A percentile compares a stretch with the other conserved stretches of the same genome.
Conservation (phyloP, 2,888 invertebrate genomes). For the Mythimna pallens region DNA sequence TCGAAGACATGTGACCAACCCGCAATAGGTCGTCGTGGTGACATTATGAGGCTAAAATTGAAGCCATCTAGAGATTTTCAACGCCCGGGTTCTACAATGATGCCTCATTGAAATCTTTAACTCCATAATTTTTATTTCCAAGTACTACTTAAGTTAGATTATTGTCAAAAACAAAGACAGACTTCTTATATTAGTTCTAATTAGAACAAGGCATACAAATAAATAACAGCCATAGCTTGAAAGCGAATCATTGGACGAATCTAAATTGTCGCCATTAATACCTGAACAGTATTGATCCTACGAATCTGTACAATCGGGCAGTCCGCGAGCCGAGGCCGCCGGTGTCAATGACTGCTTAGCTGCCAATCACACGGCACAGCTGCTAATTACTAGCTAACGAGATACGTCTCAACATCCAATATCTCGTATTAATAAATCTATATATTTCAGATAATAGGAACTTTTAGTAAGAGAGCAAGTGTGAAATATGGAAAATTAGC, state of each 20-base stretch:
- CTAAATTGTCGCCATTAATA: conserved; percentile 16
- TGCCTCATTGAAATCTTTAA: not conserved
- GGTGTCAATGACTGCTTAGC: conserved; percentile 53
- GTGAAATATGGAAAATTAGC: no score
- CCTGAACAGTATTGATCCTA: conserved; percentile 51
- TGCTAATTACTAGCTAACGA: conserved; percentile 44
- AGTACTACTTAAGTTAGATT: no score
- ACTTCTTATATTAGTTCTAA: not conserved
- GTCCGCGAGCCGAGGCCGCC: conserved; percentile 11
- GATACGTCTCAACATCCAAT: conserved; percentile 28
- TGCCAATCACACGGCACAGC: conserved; percentile 45
- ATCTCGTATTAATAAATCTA: conserved; percentile 12
- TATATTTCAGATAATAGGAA: no score
- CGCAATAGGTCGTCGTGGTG: no score
- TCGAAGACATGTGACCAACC: no score
- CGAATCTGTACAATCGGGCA: conserved; percentile 51
- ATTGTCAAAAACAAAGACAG: not conserved
- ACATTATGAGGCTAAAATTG: no score
- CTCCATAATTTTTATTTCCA: no score
- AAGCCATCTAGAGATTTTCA: no score
- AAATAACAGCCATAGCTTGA: not conserved
- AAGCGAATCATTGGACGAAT: not conserved
- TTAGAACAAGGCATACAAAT: not conserved
- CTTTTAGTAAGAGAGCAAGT: no score
- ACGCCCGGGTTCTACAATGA: not conserved